phyloP scores from a whole-genome alignment of 2,113 vertebrate genomes.

The Phylloscopus trochiloides region DNA sequence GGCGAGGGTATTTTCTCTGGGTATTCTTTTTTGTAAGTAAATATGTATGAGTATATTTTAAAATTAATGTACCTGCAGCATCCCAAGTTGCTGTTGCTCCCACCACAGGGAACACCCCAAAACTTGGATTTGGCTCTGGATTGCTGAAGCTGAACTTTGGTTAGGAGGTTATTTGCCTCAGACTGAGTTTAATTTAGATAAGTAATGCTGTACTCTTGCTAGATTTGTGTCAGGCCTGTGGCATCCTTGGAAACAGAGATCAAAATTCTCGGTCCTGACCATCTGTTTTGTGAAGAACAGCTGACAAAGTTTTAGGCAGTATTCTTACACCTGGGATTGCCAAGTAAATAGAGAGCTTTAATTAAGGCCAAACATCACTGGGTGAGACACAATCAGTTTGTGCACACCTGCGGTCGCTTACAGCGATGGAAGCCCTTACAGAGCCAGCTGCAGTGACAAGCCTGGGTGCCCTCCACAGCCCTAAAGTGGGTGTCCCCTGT shows the following conservation, averaged over 20 bases:
- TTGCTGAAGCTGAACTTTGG: neutral
- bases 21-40: neutral
- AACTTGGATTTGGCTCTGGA: neutral
- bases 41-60: neutral
- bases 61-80: neutral
- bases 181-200: neutral
- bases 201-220: neutral
- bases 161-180: constrained; percentile 1
- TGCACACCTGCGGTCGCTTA: neutral
- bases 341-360: neutral
- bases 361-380: neutral
- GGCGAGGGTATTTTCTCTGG: neutral
- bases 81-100: neutral
- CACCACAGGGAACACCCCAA: neutral
- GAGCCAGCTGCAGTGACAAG: neutral
- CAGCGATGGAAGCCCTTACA: neutral
- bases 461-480: neutral
- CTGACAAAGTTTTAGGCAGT: neutral
- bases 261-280: neutral
- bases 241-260: neutral
- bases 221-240: neutral
- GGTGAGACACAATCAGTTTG: neutral
- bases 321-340: neutral
- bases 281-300: neutral
- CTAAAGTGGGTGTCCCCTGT: neutral